Evolutionary conservation across 2,888 invertebrate genomes (phyloP), one percentile per base, ranked within the genome.

Genomic region (Xanthorhoe designata): DNA sequence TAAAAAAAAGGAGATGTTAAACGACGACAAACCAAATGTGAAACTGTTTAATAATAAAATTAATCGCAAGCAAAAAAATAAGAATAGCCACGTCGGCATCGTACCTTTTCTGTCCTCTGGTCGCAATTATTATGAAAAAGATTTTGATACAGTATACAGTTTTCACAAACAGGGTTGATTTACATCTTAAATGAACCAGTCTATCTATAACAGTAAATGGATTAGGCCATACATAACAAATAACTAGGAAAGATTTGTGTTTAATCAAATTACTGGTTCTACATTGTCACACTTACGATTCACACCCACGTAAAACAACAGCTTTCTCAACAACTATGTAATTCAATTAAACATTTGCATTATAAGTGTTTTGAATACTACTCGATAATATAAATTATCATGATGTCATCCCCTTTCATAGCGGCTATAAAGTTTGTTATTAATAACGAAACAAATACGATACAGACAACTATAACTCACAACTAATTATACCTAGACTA

Each of bases 391-490:
- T 53, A 42, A 8, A 38, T 38, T 38, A 35, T 38, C 56, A 65
- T 80, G 81, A 83, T 77, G 75, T 79, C 81, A 81, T 72, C 38
- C 64, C 59, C 58, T 51, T 35, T 57, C 57, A 72, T 68, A 57
- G 64, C 19, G 63, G 69, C 71, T 61, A 72, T 70, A 64, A 61
- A 69, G 13, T 32, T 72, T 66, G 64, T 55, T 69, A 19, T 17
- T 74, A 61, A 73, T 72, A 66, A 51, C 47, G 47, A 47, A 17
- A 47, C 65, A 59, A 4, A 47, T 47, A 47, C 65, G 57, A 49
- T 51, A 65, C 61, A 60, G 53, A 72, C 57, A 58, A 67, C 32
- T 55, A 55, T 59, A 62, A 47, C 49, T 54, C 51, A 56, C 42
- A 53, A 32, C 53, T 38, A 19, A 58, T 45, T 29, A 4, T 17